These are phyloP conservation scores for Phrixothrix hirtus DNA, from an alignment of 2,888 invertebrate genomes.

Conservation along the genomic window DNA sequence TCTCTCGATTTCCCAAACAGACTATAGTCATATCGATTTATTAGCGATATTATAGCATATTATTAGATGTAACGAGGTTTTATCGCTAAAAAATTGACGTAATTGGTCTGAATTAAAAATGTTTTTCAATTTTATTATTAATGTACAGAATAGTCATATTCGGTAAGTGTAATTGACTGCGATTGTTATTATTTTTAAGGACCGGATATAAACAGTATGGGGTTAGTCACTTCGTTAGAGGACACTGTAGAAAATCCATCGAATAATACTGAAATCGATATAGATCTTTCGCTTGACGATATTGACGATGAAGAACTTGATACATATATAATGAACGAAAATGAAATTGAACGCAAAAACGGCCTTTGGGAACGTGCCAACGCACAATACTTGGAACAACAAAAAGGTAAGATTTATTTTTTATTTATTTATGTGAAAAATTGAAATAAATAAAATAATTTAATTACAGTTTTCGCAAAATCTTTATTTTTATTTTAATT, in stretches of 20 bases:
- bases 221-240: constrained; percentile 64
- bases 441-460: too few relatives aligned
- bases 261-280: constrained; percentile 36
- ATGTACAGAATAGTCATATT: too few relatives aligned
- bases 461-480: too few relatives aligned
- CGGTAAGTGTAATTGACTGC: too few relatives aligned
- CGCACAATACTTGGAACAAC: constrained; percentile 81
- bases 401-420: constrained; percentile 64
- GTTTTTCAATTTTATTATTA: too few relatives aligned
- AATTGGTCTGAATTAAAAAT: too few relatives aligned
- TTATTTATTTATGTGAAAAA: neutral
- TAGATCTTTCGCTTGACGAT: constrained; percentile 70
- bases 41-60: too few relatives aligned
- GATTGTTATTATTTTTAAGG: constrained; percentile 56
- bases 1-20: too few relatives aligned
- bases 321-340: constrained; percentile 79
- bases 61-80: too few relatives aligned
- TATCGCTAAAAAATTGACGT: too few relatives aligned
- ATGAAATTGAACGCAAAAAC: constrained; percentile 81
- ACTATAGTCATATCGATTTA: too few relatives aligned
- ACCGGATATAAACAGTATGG: constrained; percentile 79
- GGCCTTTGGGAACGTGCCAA: constrained; percentile 87
- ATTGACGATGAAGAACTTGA: constrained; percentile 91
- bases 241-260: constrained; percentile 51
- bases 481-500: neutral